Evolutionary conservation across 2,888 invertebrate species (phyloP).

Genomic region (Protophormia terraenovae): DNA sequence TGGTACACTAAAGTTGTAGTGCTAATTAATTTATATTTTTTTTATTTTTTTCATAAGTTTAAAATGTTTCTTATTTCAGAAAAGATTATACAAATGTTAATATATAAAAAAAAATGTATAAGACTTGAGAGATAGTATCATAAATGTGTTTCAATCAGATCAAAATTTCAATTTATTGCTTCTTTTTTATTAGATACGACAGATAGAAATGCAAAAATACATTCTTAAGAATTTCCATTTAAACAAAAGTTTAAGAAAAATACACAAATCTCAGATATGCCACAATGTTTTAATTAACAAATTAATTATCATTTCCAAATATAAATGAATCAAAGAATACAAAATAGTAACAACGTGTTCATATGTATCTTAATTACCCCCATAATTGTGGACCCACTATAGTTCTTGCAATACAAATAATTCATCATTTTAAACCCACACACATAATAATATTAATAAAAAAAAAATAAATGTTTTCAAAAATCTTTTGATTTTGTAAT

Average conservation of each 20-base stretch:
- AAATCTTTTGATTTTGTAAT: neutral
- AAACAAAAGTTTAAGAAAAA: conserved; percentile 30
- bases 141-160: conserved; percentile 23
- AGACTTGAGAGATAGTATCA: conserved; percentile 38
- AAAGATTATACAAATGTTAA: too few relatives aligned
- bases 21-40: too few relatives aligned
- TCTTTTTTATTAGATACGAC: too few relatives aligned
- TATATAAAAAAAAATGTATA: too few relatives aligned
- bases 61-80: too few relatives aligned
- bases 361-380: neutral
- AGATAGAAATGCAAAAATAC: neutral
- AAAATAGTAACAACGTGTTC: too few relatives aligned
- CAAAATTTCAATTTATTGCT: neutral
- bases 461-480: neutral
- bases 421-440: too few relatives aligned
- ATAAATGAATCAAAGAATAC: neutral
- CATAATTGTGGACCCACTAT: neutral
- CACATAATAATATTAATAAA: too few relatives aligned
- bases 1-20: too few relatives aligned
- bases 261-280: conserved; percentile 69
- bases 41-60: too few relatives aligned
- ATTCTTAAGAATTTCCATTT: neutral
- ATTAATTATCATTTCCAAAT: neutral
- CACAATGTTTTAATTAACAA: conserved; percentile 18
- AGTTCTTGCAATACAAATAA: too few relatives aligned